phyloP scores from a whole-genome alignment of 2,113 vertebrate species.

The Garra rufa region DNA sequence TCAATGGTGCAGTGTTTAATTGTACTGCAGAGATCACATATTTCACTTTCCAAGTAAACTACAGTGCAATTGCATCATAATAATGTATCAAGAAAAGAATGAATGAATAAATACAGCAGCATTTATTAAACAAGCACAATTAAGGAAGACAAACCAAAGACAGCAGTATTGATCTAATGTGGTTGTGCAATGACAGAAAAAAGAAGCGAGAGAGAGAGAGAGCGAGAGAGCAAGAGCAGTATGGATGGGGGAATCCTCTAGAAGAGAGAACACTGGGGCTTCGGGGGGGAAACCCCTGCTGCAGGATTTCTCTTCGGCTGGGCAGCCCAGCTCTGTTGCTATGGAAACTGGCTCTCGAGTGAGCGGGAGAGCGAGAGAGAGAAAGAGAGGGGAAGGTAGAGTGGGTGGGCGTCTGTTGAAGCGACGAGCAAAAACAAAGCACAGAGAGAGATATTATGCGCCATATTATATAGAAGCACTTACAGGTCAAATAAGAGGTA shows the following conservation, averaged over 20 bases:
- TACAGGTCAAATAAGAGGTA: slow-evolving; percentile 96
- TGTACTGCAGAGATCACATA: background rate
- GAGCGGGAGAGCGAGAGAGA: background rate
- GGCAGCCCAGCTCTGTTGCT: slow-evolving; percentile 71
- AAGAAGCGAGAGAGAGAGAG: background rate
- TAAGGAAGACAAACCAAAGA: background rate
- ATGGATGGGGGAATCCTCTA: slow-evolving; percentile 69
- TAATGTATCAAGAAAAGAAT: background rate
- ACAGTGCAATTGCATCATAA: background rate
- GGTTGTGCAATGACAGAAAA: background rate
- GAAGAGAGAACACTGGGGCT: slow-evolving; percentile 59
- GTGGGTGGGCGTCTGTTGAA: slow-evolving; percentile 21
- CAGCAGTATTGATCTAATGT: background rate
- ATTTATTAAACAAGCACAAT: background rate
- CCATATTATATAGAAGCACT: slow-evolving; percentile 70
- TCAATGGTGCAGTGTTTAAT: background rate
- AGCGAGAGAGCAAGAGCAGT: slow-evolving; percentile 23
- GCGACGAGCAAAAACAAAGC: slow-evolving; percentile 26
- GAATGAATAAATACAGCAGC: background rate
- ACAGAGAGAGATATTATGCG: slow-evolving; percentile 34
- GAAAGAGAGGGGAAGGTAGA: background rate
- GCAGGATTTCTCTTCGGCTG: slow-evolving; percentile 73
- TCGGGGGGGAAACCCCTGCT: slow-evolving; percentile 76
- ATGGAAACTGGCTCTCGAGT: slow-evolving; percentile 76
- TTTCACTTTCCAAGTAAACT: background rate